Base-by-base conservation (phyloP, 2,888 invertebrate species). In the Leucozona laternaria region DNA sequence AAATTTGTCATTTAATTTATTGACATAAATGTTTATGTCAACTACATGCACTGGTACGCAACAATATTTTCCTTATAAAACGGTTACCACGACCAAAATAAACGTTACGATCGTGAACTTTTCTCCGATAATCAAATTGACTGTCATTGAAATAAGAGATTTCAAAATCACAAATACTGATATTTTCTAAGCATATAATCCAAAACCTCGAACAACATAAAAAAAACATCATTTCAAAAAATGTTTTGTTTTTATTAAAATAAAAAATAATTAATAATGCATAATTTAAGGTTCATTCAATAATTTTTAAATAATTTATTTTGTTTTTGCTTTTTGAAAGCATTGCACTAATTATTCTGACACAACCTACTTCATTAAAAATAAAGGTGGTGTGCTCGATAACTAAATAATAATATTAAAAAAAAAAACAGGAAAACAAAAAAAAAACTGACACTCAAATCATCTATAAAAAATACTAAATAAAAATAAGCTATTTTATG, bases 221-320 rank as follows among this genome's bases (percentile, higher is more conserved):
- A 53, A 40, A 71, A 62, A 45, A 57, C 6, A 4, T 58, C 37
- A 22, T 37, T 70, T 53, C 37, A 34, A 17, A 85, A 15, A 85
- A 58, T 57, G 76, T 81, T 58, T 34, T 48, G 53, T 45, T 79
- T 82, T 84, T 84, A 84, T 84, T 84, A 43, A 68, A 79, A 79
- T 62, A 62, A 71, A 60, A 70, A 78, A 57, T 40, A 58, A 64
- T 71, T 20, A 80, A 68, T 43, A 60, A 60, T 80, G 57, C 57
- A 77, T 75, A 70, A 20, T 17, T 76, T 76, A 64, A 6, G 7
- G 76, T 34, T 76, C 45, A 15, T 50, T 53, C 8, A 34, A 50
- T 22, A 53, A 53, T 22, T 1, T 34, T 22, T 55, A 10, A 37
- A 34, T 45, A 25, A 40, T 48, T 11, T 53, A 40, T 60, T 60